Conservation (phyloP, 2,113 vertebrate species). For the Chaetops frenatus region DNA sequence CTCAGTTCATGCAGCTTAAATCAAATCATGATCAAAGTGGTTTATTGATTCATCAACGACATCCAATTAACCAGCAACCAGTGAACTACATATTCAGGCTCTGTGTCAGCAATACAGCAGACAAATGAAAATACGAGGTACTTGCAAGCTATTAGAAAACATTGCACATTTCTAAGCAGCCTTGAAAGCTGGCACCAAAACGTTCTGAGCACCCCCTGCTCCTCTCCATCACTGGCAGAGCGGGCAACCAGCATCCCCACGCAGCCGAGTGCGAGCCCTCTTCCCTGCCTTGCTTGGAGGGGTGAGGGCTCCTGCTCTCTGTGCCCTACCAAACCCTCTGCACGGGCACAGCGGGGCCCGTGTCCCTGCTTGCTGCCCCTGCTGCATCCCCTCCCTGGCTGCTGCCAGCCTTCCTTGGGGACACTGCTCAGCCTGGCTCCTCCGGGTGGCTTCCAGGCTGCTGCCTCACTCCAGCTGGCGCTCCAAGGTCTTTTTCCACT, state of each 20-base stretch:
- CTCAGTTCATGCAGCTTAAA: neutral
- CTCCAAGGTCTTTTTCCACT: neutral
- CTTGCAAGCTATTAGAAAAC: neutral
- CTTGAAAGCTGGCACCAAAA: neutral
- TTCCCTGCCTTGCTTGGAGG: neutral
- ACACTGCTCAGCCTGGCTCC: neutral
- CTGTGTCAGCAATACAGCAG: neutral
- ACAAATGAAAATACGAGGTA: neutral
- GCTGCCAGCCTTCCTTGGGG: rapidly evolving
- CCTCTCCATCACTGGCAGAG: rapidly evolving
- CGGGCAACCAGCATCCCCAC: neutral
- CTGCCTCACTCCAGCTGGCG: neutral
- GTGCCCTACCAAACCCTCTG: rapidly evolving
- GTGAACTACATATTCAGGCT: neutral
- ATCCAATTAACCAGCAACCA: neutral
- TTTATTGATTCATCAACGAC: neutral
- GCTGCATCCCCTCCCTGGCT: neutral
- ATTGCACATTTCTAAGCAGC: neutral
- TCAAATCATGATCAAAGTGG: neutral
- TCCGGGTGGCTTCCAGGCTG: neutral
- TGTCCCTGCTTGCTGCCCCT: neutral
- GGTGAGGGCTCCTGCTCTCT: neutral
- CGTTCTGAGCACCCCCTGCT: neutral
- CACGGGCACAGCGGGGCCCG: neutral
- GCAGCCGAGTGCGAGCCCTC: rapidly evolving